Conservation (phyloP, 2,888 invertebrate species). For the Lasioglossum zephyrum region DNA sequence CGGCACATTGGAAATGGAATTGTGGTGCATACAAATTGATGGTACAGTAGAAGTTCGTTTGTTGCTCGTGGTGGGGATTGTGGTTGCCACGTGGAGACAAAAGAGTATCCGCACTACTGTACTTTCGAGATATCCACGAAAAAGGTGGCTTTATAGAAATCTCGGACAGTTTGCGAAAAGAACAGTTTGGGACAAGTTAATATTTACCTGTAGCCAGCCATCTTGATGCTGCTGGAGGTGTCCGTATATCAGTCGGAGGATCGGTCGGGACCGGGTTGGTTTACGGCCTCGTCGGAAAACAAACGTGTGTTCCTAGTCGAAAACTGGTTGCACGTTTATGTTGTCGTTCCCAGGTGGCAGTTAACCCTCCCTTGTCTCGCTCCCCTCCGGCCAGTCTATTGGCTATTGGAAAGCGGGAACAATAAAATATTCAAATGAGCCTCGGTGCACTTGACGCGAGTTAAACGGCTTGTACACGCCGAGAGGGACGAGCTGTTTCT, state of each 20-base stretch:
- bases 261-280: constrained; percentile 23
- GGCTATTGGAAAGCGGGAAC: constrained; percentile 57
- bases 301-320: constrained; percentile 35
- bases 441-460: constrained; percentile 39
- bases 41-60: too few relatives aligned
- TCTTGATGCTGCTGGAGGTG: constrained; percentile 32
- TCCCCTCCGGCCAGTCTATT: constrained; percentile 39
- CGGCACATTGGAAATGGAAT: too few relatives aligned
- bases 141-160: background rate
- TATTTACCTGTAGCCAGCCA: constrained; percentile 10
- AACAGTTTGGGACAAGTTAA: background rate
- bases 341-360: constrained; percentile 21
- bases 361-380: constrained; percentile 45
- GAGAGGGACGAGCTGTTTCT: background rate
- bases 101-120: too few relatives aligned
- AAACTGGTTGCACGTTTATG: constrained; percentile 28
- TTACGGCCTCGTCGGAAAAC: constrained; percentile 35
- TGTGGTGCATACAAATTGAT: too few relatives aligned
- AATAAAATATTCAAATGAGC: constrained; percentile 67
- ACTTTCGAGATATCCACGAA: background rate
- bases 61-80: too few relatives aligned
- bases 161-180: background rate
- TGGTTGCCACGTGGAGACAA: too few relatives aligned
- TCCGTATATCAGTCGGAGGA: constrained; percentile 31
- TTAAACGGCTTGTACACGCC: constrained; percentile 40